Conservation (phyloP, 1,140 invertebrate genomes). For the Eumaeus atala region DNA sequence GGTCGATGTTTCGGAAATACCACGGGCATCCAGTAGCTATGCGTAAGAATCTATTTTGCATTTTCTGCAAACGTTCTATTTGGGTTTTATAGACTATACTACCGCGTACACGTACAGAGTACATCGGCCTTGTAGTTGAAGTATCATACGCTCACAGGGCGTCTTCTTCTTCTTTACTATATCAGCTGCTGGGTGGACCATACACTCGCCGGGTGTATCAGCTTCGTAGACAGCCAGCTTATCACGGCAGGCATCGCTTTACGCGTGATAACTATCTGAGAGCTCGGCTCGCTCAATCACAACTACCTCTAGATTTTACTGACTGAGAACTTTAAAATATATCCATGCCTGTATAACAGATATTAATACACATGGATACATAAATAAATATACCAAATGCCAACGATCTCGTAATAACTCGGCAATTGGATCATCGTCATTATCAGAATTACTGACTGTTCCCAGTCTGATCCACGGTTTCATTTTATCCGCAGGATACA, state of each 20-base stretch:
- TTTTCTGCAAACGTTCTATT: no score
- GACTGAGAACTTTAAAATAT: neutral
- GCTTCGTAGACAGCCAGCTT: no score
- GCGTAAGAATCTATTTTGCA: no score
- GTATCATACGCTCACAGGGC: neutral
- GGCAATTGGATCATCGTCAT: neutral
- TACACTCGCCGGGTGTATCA: neutral
- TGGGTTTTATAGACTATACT: neutral
- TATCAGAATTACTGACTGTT: slow-evolving; percentile 5
- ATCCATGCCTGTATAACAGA: neutral
- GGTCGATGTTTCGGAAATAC: no score
- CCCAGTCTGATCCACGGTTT: slow-evolving; percentile 15
- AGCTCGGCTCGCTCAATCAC: neutral
- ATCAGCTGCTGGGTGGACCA: neutral
- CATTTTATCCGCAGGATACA: slow-evolving; percentile 15
- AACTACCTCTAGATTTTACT: no score
- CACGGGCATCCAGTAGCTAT: neutral
- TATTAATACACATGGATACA: neutral
- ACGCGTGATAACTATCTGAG: neutral
- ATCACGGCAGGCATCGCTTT: no score
- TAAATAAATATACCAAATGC: neutral
- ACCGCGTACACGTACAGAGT: neutral
- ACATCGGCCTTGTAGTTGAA: neutral
- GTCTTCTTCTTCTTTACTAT: neutral
- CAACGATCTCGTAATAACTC: neutral